phyloP scores from a whole-genome alignment of 2,113 vertebrate species.

The Phaethornis superciliosus region DNA sequence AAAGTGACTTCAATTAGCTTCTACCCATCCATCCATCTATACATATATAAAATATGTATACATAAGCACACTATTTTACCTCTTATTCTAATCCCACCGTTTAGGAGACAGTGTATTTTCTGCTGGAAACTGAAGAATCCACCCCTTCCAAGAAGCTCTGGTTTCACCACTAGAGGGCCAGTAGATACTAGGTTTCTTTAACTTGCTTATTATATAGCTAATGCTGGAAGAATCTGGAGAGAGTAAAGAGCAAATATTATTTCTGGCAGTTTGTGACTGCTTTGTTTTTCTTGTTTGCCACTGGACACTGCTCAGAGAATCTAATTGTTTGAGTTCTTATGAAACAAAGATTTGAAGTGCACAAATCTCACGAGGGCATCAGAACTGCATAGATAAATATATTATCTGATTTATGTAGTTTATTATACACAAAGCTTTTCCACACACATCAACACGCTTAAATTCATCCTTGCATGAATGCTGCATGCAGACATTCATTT shows the following conservation, averaged over 20 bases:
- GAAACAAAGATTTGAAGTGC: not conserved
- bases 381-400: not conserved
- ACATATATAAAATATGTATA: not conserved
- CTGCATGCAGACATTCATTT: not conserved
- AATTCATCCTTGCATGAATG: not conserved
- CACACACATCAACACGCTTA: not conserved
- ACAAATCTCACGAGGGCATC: not conserved
- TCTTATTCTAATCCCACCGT: not conserved
- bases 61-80: not conserved
- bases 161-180: constrained; percentile 26
- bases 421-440: not conserved
- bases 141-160: not conserved
- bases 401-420: not conserved
- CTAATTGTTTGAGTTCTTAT: not conserved
- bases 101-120: not conserved
- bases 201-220: not conserved
- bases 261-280: not conserved
- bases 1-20: not conserved
- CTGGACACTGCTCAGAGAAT: not conserved
- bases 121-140: not conserved
- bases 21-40: not conserved
- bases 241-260: not conserved
- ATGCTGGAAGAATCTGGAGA: not conserved
- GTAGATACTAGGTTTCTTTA: not conserved
- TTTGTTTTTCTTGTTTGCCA: constrained; percentile 9